Evolutionary conservation across 2,888 invertebrate genomes (phyloP), one percentile per base, ranked within the genome.

Genomic region (Scaptomyza polygonia): DNA sequence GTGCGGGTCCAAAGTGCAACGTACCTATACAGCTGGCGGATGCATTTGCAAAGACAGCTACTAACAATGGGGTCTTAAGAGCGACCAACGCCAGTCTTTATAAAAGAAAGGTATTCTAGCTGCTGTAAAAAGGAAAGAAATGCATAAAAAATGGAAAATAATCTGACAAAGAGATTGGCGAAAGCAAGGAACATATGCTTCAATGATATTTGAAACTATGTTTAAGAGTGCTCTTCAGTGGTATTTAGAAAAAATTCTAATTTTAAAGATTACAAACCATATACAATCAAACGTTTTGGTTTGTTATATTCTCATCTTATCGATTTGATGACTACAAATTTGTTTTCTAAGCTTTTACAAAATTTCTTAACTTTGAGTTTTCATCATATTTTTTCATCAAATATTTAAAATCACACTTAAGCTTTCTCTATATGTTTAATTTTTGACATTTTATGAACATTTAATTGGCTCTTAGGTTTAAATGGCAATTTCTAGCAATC

Each of bases 391-490:
- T 16, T 2, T 47, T 8, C 18, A 5, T 18, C 3, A 30, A 32
- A 21, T n/a, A 32, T 18, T 18, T 18, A 9, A 48, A 48, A n/a
- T 9, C 32, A 4, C 9, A 32, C 6, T 53, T 11, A 53, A 54
- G 30, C 6, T 8, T 8, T 47, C 5, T 16, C 4, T 39, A 2
- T 14, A 9, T 39, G 9, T 36, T 2, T n/a, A 36, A 8, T 6
- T 8, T 12, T 32, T 9, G 14, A 11, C 18, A 27, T 29, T 25
- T 40, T 14, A 12, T 12, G 25, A 47, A 12, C 27, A 45, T 27
- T 49, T 79, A 57, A 77, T 80, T 72, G 49, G 45, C 61, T 48
- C 16, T 36, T 43, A 43, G 55, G 48, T 51, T 62, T 39, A 16
- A 51, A 42, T 12, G 42, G 25, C 56, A 53, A 39, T 47, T 25